Conservation (phyloP, 2,888 invertebrate species). For the Cataglyphis livida region DNA sequence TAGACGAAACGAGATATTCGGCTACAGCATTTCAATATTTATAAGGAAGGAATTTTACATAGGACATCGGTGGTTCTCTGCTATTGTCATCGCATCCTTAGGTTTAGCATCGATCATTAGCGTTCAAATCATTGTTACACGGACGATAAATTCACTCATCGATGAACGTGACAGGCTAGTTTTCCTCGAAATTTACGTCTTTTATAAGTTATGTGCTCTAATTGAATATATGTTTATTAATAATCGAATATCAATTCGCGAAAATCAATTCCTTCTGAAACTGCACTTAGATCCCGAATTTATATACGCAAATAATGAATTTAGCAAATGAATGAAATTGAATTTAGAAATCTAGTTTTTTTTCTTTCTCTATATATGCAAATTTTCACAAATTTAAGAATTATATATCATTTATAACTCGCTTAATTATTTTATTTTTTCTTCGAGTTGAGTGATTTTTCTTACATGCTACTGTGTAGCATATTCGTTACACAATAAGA, state of each 20-base stretch:
- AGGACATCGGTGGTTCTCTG: neutral
- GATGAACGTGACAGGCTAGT: neutral
- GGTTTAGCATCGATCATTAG: constrained; percentile 7
- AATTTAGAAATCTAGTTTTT: neutral
- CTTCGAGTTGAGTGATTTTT: too few species aligned
- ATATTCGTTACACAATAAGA: neutral
- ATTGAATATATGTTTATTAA: neutral
- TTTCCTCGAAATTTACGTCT: neutral
- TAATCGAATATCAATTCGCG: constrained; percentile 12
- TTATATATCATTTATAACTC: neutral
- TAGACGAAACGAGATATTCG: constrained; percentile 23
- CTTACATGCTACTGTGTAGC: too few species aligned
- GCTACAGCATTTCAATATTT: neutral
- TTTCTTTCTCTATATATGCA: neutral
- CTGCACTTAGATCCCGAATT: neutral
- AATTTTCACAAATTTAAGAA: neutral
- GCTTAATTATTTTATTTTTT: neutral
- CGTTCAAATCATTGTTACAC: constrained; percentile 1
- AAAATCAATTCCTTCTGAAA: neutral
- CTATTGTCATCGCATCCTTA: neutral
- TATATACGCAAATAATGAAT: neutral
- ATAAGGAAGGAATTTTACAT: constrained; percentile 25
- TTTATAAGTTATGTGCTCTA: constrained; percentile 8
- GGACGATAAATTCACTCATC: neutral
- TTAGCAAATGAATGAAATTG: neutral